Evolutionary conservation across 2,113 vertebrate genomes (phyloP).

Genomic region (Clarias gariepinus): DNA sequence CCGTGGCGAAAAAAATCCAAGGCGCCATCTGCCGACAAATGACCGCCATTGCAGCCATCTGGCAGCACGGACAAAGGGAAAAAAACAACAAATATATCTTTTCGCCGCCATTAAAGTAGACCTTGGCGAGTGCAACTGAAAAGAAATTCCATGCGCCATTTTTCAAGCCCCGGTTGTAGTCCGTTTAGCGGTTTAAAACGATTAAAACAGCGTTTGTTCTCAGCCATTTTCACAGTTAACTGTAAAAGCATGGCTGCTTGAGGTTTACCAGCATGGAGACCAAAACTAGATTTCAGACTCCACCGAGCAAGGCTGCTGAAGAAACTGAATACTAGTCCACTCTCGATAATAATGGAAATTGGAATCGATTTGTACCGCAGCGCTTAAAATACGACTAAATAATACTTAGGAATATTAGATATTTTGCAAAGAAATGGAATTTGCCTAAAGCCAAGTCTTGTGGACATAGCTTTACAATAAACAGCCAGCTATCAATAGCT

Average conservation of each 20-base stretch:
- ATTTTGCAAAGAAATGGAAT: slow-evolving; percentile 55
- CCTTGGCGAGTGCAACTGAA: slow-evolving; percentile 52
- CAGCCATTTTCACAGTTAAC: slow-evolving; percentile 73
- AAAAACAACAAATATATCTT: slow-evolving; percentile 73
- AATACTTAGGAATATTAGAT: slow-evolving; percentile 47
- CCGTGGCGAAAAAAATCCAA: slow-evolving; percentile 52
- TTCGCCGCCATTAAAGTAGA: slow-evolving; percentile 47
- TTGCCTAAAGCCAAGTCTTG: slow-evolving; percentile 73
- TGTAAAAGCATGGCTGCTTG: slow-evolving; percentile 81
- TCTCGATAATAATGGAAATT: slow-evolving; percentile 55
- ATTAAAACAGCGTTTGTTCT: slow-evolving; percentile 69
- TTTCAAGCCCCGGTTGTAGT: slow-evolving; percentile 54
- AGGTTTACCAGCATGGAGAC: slow-evolving; percentile 79
- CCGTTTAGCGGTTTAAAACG: slow-evolving; percentile 55
- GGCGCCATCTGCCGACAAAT: slow-evolving; percentile 65
- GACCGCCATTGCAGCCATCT: slow-evolving; percentile 72
- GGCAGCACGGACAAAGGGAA: slow-evolving; percentile 78
- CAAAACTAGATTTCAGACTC: slow-evolving; percentile 73
- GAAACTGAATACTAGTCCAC: slow-evolving; percentile 11
- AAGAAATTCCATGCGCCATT: slow-evolving; percentile 60
- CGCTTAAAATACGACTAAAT: slow-evolving; percentile 58
- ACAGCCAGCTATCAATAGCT: slow-evolving; percentile 62
- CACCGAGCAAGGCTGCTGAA: slow-evolving; percentile 58
- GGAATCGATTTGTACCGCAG: slow-evolving; percentile 49
- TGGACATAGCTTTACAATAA: slow-evolving; percentile 68